Percentiles rank a stretch among this genome's conserved stretches.
Evolutionary conservation across 2,888 invertebrate genomes (phyloP).

Genomic region (Thera obeliscata): DNA sequence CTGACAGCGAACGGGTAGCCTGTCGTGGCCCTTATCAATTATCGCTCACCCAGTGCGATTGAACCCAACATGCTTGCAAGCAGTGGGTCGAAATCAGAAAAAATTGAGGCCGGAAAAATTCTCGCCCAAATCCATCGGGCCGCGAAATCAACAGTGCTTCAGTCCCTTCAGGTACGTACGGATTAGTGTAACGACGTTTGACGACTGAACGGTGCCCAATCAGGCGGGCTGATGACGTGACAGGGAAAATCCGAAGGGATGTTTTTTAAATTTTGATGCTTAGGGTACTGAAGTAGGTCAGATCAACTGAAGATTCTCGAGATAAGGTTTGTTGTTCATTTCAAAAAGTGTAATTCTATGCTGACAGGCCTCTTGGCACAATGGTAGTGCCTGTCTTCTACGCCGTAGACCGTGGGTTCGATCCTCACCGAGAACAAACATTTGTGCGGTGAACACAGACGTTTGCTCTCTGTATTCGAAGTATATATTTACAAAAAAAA

Average conservation of each 20-base stretch:
- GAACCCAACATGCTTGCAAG: slow-evolving; percentile 11
- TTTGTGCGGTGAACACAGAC: too few relatives aligned
- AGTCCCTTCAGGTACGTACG: slow-evolving; percentile 34
- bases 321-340: not conserved
- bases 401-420: too few relatives aligned
- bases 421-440: too few relatives aligned
- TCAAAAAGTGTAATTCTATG: not conserved
- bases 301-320: not conserved
- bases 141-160: slow-evolving; percentile 37
- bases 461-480: too few relatives aligned
- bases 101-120: slow-evolving; percentile 20
- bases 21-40: slow-evolving; percentile 20
- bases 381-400: too few relatives aligned
- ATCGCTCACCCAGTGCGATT: slow-evolving; percentile 13
- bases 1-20: slow-evolving; percentile 10
- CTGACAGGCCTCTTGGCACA: too few relatives aligned
- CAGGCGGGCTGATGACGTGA: slow-evolving; percentile 36
- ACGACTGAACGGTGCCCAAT: slow-evolving; percentile 36
- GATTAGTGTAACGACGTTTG: slow-evolving; percentile 42
- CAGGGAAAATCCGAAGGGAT: slow-evolving; percentile 20
- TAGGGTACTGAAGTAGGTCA: not conserved
- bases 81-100: slow-evolving; percentile 11
- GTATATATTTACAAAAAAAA: too few relatives aligned
- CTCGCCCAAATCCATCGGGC: slow-evolving; percentile 33
- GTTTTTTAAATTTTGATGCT: slow-evolving; percentile 18